Evolutionary conservation across 2,113 vertebrate species (phyloP), one percentile per base, ranked within the genome.

Genomic region (Scolopax mira): DNA sequence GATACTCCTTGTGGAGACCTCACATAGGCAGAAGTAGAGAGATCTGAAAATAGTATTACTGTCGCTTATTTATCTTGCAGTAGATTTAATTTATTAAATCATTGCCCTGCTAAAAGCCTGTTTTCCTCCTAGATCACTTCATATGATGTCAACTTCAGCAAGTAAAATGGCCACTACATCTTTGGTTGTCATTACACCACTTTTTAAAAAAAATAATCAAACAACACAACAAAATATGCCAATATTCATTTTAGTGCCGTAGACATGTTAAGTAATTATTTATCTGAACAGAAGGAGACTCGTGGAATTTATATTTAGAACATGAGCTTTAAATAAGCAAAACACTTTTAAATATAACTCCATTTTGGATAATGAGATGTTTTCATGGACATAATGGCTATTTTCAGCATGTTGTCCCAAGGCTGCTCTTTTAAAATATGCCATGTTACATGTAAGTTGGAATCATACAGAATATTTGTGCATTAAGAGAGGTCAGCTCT

Each of bases 271-370:
- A 95, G 41, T 52, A 90, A 94, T 42, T 39, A 79, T 92, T 94
- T 96, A 78, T 92, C 85, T 90, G 65, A 86, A 88, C 44, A 70
- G 80, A 93, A 79, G 69, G 62, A 81, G 39, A 95, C 93, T 79
- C 33, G 41, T 37, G n/a, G 82, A 65, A 58, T 77, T 89, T 93
- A 87, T 96, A 95, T 96, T 85, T 89, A 79, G 81, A 85, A 55
- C n/a, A 62, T 46, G 70, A 93, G 61, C 58, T 93, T 96, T 93
- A 96, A 87, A 96, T 93, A 95, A 94, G 87, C 85, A 94, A 39
- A 58, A 85, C 51, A 77, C 44, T 93, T 95, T 88, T 81, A 84
- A 89, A 85, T 81, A 35, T 24, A 87, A 35, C 41, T 92, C 57
- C n/a, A 13, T 92, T 94, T 90, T 78, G 54, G 66, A 90, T 90